Percentiles rank a stretch among this genome's conserved stretches.
Conservation (phyloP, 2,888 invertebrate genomes). For the Ommatoiulus sabulosus region DNA sequence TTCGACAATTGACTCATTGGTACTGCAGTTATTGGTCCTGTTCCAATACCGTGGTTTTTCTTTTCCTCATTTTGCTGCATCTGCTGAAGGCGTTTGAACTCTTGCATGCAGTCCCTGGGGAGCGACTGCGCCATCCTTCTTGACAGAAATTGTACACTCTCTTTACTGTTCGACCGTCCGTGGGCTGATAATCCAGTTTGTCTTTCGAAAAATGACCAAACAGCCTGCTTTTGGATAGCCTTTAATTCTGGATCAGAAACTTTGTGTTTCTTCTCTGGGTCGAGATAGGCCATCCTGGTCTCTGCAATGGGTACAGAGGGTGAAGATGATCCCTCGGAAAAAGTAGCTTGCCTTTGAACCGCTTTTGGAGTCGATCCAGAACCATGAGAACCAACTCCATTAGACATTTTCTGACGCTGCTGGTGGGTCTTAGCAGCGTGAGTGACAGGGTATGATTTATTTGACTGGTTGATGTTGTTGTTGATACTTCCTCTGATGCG, state of each 20-base stretch:
- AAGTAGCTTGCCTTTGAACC: not conserved
- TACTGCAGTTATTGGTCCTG: not conserved
- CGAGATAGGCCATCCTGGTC: conserved; percentile 71
- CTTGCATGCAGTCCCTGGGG: conserved; percentile 58
- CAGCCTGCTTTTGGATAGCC: conserved; percentile 84
- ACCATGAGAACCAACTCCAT: not conserved
- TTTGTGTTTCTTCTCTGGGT: conserved; percentile 79
- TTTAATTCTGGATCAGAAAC: conserved; percentile 79
- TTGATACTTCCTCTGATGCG: conserved; percentile 67
- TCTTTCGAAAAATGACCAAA: conserved; percentile 83
- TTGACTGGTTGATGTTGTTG: not conserved
- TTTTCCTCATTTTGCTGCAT: conserved; percentile 50
- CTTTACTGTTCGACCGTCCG: conserved; percentile 47
- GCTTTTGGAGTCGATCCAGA: not conserved
- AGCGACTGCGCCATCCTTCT: conserved; percentile 57
- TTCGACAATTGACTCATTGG: not conserved
- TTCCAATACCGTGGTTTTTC: not conserved
- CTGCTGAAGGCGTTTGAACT: conserved; percentile 56
- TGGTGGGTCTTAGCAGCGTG: not conserved
- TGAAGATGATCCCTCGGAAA: not conserved
- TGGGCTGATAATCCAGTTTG: conserved; percentile 68
- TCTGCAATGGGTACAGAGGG: not conserved
- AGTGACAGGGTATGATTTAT: not conserved
- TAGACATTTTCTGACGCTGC: not conserved
- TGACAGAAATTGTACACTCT: conserved; percentile 30